Evolutionary conservation across 2,113 vertebrate species (phyloP), one percentile per base, ranked within the genome.

Genomic region (Ochotona curzoniae): DNA sequence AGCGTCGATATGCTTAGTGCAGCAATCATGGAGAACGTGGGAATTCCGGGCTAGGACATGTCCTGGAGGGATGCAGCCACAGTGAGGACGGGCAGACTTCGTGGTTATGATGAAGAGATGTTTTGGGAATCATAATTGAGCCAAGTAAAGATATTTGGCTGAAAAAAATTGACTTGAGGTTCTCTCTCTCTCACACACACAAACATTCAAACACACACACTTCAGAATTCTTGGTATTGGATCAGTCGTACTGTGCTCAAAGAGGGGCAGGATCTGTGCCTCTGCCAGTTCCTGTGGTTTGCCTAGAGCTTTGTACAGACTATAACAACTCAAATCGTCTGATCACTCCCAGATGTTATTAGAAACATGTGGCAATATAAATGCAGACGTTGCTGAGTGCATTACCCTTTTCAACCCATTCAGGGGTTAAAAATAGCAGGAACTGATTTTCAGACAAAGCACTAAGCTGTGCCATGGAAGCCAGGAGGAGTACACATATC

Each of bases 381-480:
- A 47, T 83, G 35, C 93, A 82, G 80, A 78, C 90, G 6, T 13
- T 89, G 20, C 67, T 84, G 61, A 93, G 21, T 64, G 13, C 20
- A 32, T 92, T 93, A 80, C 51, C 30, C 78, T 78, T 95, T 96
- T 94, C 90, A 93, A 80, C 2, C 73, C 95, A 47, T n/a, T 67
- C 96, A 89, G 67, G 79, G 51, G 89, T 97, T 97, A 97, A 98
- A 98, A 97, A 47, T 30, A 83, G 54, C 63, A 97, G 67, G 96
- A 97, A 92, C 35, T 84, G 35, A 73, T 94, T 97, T 96, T 32
- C 26, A 96, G 74, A 90, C 60, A 92, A 96, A 96, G 74, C 89
- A 95, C 88, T 96, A 96, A 97, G 93, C 93, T 57, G 79, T 44
- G 30, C 61, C 79, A 76, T 82, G 79, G 97, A 96, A 83, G 95